Conservation (phyloP, 2,888 invertebrate species). For the Ditula angustiorana region DNA sequence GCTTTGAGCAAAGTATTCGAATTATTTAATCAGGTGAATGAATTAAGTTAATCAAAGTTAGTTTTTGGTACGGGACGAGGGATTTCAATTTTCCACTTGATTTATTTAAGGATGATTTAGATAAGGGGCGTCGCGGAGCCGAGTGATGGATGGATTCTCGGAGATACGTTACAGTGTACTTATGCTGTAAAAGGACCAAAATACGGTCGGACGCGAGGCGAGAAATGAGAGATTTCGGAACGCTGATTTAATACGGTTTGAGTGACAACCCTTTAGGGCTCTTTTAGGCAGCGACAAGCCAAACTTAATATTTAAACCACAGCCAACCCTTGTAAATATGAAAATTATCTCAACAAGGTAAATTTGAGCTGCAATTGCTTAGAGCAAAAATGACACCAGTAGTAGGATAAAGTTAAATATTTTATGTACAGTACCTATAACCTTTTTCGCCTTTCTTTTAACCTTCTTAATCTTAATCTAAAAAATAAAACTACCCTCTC, state of each 20-base stretch:
- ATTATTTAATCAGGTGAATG: constrained; percentile 62
- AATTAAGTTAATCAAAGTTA: constrained; percentile 69
- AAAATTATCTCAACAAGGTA: too few relatives aligned
- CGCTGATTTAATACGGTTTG: constrained; percentile 1
- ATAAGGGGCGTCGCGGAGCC: constrained; percentile 51
- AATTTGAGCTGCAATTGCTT: too few relatives aligned
- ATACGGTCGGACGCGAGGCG: constrained; percentile 11
- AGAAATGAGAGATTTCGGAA: constrained; percentile 18
- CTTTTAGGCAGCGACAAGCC: background rate
- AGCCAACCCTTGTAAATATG: too few relatives aligned
- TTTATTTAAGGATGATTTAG: constrained; percentile 71
- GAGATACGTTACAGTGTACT: constrained; percentile 31
- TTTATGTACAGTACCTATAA: too few relatives aligned
- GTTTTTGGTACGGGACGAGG: constrained; percentile 53
- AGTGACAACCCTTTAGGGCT: background rate
- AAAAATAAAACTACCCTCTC: too few relatives aligned
- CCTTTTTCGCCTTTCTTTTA: too few relatives aligned
- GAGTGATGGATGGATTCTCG: constrained; percentile 42
- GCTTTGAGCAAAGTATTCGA: constrained; percentile 45
- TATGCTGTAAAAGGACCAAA: background rate
- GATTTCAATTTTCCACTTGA: constrained; percentile 81
- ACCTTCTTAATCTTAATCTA: too few relatives aligned
- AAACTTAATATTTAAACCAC: too few relatives aligned
- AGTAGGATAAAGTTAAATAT: too few relatives aligned
- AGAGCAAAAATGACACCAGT: too few relatives aligned